phyloP scores from a whole-genome alignment of 2,113 vertebrate species.

The Rhinoderma darwinii region DNA sequence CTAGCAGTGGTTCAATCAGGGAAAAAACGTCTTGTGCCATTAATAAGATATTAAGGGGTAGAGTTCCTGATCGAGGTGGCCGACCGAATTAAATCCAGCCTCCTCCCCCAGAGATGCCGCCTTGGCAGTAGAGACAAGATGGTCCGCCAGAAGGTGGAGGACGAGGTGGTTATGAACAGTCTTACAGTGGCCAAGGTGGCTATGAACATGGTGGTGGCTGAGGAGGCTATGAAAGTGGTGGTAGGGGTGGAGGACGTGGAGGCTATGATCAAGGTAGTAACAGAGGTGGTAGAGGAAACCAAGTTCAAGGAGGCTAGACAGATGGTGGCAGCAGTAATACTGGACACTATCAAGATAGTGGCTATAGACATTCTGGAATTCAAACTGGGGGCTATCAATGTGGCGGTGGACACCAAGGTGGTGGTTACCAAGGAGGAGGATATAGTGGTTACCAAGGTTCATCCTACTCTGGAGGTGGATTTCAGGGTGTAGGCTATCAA shows the following conservation, averaged over 20 bases:
- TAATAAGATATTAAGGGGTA: slow-evolving; percentile 97
- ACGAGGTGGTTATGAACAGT: slow-evolving; percentile 83
- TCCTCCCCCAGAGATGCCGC: slow-evolving; percentile 97
- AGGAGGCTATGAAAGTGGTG: slow-evolving; percentile 81
- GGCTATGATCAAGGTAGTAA: slow-evolving; percentile 61
- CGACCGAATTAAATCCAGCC: slow-evolving; percentile 96
- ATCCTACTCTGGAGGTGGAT: slow-evolving; percentile 76
- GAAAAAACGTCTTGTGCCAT: slow-evolving; percentile 96
- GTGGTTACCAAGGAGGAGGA: slow-evolving; percentile 66
- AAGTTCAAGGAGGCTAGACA: slow-evolving; percentile 84
- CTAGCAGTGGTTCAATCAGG: slow-evolving; percentile 89
- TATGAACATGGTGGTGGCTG: slow-evolving; percentile 75
- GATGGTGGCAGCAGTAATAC: slow-evolving; percentile 81
- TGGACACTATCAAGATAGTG: slow-evolving; percentile 75
- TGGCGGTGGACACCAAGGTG: slow-evolving; percentile 75
- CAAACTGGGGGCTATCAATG: slow-evolving; percentile 76
- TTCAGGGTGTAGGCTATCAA: slow-evolving; percentile 79
- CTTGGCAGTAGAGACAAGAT: slow-evolving; percentile 97
- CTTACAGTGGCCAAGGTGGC: slow-evolving; percentile 66
- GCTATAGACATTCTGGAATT: slow-evolving; percentile 76
- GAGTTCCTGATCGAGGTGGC: slow-evolving; percentile 95
- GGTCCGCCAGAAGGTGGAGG: slow-evolving; percentile 81
- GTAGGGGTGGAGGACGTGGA: slow-evolving; percentile 74
- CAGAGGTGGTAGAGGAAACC: slow-evolving; percentile 82
- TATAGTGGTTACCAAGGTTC: slow-evolving; percentile 75